Evolutionary conservation across 2,113 vertebrate species (phyloP), one percentile per base, ranked within the genome.

Genomic region (Panurus biarmicus): DNA sequence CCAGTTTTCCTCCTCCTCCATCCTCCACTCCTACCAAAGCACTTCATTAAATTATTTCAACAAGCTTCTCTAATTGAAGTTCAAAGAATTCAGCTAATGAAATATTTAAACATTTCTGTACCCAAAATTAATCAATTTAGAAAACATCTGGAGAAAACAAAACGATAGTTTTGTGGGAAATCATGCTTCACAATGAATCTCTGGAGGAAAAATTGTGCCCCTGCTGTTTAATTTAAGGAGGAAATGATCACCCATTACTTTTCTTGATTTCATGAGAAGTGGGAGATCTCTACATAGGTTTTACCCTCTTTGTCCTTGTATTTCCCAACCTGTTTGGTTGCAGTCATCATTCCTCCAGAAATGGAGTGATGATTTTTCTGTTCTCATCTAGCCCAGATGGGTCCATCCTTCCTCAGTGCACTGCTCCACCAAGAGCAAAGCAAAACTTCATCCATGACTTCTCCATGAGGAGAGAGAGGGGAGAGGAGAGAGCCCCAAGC

Each of bases 71-170:
- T 93, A 87, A 90, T 45, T 72, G 0, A 1, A 81, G 65, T 86
- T 94, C 71, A 77, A 93, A 89, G 24, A 71, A 75, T 60, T 81
- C 6, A 22, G 54, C 42, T 83, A 90, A 93, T 83, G 25, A 85
- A 69, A 70, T 79, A 82, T 82, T 96, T 72, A 79, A 91, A 89
- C 47, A 62, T 50, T 90, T 85, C 62, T 79, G 62, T 83, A 87
- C 29, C 71, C 56, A 1, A 65, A 72, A 76, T 79, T 17, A 85
- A 88, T 79, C 82, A 36, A 79, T 85, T 93, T 87, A 65, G 33
- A 38, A 69, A 94, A 87, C 74, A 93, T 67, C 58, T 69, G 28
- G 33, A 90, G 85, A 85, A 91, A 95, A 73, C 19, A 48, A 84
- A 89, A 57, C 2, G 0, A 29, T 4, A 50, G 42, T 61, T 90